A percentile compares a stretch with the other conserved stretches of the same genome.
Evolutionary conservation across 2,113 vertebrate species (phyloP).

Genomic region (Verasper variegatus): DNA sequence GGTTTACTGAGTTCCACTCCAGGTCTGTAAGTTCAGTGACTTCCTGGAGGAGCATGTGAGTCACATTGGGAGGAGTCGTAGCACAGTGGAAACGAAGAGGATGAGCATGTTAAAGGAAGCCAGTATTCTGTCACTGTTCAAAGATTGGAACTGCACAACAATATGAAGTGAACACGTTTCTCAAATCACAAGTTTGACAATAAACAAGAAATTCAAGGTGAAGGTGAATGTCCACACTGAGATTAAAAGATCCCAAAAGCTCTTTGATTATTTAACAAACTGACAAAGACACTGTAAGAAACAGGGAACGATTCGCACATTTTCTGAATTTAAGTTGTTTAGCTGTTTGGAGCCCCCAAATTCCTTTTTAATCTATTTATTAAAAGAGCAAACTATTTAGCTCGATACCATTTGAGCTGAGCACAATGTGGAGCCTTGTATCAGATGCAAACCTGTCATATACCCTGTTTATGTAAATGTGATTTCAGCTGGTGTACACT

Average conservation of each 20-base stretch:
- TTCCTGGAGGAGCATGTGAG: constrained; percentile 53
- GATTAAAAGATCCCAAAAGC: constrained; percentile 8
- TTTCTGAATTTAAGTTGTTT: neutral
- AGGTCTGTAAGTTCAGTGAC: constrained; percentile 34
- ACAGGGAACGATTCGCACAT: constrained; percentile 1
- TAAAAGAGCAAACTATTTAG: neutral
- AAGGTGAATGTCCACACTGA: neutral
- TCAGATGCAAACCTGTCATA: constrained; percentile 1
- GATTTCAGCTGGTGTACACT: constrained; percentile 49
- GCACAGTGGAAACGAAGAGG: constrained; percentile 32
- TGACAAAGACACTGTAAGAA: neutral
- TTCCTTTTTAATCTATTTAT: neutral
- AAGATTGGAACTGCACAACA: neutral
- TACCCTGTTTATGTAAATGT: constrained; percentile 17
- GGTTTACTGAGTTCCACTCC: constrained; percentile 8
- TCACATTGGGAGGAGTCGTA: constrained; percentile 36
- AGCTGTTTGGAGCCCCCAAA: neutral
- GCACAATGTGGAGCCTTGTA: neutral
- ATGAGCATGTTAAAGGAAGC: constrained; percentile 21
- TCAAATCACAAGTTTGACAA: neutral
- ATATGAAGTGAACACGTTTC: neutral
- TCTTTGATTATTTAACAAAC: no score
- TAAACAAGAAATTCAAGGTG: neutral
- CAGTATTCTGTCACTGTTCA: constrained; percentile 21
- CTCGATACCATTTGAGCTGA: neutral